These are phyloP conservation scores for Sus cebifrons DNA, from an alignment of 2,797 vertebrate species.

Conservation along the genomic window DNA sequence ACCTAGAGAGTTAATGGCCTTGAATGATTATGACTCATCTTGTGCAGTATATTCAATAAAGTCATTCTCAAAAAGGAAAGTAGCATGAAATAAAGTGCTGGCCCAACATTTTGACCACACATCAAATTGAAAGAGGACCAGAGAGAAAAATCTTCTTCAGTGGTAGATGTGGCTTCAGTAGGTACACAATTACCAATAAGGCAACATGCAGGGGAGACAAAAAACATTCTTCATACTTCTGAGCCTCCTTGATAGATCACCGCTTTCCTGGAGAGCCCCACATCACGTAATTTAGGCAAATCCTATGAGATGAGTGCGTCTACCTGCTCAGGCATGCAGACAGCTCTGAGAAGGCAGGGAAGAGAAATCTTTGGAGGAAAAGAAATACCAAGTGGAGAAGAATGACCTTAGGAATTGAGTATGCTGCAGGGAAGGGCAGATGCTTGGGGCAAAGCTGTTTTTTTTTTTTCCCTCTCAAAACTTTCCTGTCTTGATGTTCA, in stretches of 20 bases:
- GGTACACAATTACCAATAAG: constrained; percentile 48
- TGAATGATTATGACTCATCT: constrained; percentile 24
- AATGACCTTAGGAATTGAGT: background rate
- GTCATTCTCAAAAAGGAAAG: constrained; percentile 55
- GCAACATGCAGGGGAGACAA: background rate
- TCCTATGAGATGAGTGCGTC: background rate
- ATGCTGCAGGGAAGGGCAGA: background rate
- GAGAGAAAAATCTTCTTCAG: constrained; percentile 27
- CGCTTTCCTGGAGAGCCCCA: background rate
- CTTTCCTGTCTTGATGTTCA: background rate
- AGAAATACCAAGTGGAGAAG: constrained; percentile 2
- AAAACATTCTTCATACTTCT: background rate
- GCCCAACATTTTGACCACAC: constrained; percentile 24
- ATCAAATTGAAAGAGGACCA: constrained; percentile 55
- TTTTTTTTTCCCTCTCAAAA: background rate
- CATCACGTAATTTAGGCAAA: background rate
- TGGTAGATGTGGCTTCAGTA: constrained; percentile 9
- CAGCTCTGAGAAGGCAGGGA: background rate
- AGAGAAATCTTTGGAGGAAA: constrained; percentile 10
- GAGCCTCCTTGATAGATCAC: background rate
- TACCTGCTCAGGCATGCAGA: background rate
- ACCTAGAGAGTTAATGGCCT: background rate
- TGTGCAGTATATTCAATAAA: background rate
- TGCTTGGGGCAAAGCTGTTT: background rate
- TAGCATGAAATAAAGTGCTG: background rate